Conservation (phyloP, 2,113 vertebrate genomes). For the Lanius ludovicianus region DNA sequence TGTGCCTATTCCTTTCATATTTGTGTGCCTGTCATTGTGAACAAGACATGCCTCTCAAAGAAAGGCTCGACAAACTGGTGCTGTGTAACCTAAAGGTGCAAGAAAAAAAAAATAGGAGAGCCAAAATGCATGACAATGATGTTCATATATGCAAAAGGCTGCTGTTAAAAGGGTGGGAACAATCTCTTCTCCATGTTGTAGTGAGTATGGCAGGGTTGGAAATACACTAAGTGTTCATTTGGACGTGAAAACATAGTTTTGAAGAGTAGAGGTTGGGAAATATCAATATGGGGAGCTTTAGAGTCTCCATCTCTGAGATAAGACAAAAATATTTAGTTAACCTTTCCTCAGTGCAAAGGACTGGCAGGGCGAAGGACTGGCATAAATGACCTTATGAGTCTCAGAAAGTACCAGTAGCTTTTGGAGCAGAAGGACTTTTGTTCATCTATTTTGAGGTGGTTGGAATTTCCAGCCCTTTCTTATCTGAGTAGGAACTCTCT, state of each 20-base stretch:
- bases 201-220: neutral
- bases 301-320: neutral
- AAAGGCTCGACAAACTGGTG: neutral
- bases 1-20: neutral
- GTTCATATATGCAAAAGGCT: neutral
- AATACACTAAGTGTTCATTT: neutral
- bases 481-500: neutral
- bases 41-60: neutral
- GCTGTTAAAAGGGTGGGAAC: neutral
- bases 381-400: neutral
- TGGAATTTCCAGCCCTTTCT: slow-evolving; percentile 34
- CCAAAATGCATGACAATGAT: neutral
- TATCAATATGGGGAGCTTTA: neutral
- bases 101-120: neutral
- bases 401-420: neutral
- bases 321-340: neutral
- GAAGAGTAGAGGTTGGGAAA: neutral
- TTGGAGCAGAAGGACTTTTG: neutral
- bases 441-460: neutral
- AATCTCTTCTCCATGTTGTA: neutral
- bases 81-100: neutral
- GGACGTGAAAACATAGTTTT: neutral
- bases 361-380: neutral
- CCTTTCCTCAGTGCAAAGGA: neutral
- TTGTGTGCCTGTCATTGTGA: neutral